Evolutionary conservation across 2,797 vertebrate species (phyloP), one percentile per base, ranked within the genome.

Genomic region (Onychomys torridus): DNA sequence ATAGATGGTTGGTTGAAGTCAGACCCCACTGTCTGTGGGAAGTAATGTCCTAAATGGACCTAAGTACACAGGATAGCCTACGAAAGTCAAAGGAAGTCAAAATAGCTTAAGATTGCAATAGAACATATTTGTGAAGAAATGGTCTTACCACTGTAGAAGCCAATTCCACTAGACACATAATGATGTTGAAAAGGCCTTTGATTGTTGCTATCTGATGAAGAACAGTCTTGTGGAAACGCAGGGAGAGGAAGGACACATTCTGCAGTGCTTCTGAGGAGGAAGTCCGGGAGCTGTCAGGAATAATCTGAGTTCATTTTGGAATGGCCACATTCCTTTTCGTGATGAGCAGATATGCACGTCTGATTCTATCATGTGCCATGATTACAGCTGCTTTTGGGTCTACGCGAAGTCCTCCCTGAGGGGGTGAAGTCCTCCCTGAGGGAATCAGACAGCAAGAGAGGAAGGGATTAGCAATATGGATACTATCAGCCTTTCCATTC

Each of bases 201-300:
- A 40, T 14, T 34, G 65, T 14, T n/a, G 46, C 43, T 63, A 37
- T 49, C 88, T 46, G 25, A 17, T 19, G 5, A 85, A 52, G 37
- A 93, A 83, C 14, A 40, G 19, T 81, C 43, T 75, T 81, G 19
- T 32, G 27, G 23, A 37, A 10, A 81, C 84, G n/a, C 1, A 93
- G 11, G 12, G 61, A 12, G 17, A 88, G 34, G 71, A 76, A 23
- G 67, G 67, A 49, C 27, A 46, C 16, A 49, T 85, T 90, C 87
- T 43, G 27, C 37, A n/a, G 61, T 57, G 23, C 83, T 94, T 93
- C 57, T 79, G 61, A 78, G 3, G 14, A 49, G 23, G 16, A 34
- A 63, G 27, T 49, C 87, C 59, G 37, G 34, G 46, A 93, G 93
- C n/a, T 73, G 91, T 69, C 37, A 13, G 93, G 46, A 89, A 81